These are phyloP conservation scores for Sinocyclocheilus anshuiensis DNA, from an alignment of 2,113 vertebrate species.

Conservation along the genomic window DNA sequence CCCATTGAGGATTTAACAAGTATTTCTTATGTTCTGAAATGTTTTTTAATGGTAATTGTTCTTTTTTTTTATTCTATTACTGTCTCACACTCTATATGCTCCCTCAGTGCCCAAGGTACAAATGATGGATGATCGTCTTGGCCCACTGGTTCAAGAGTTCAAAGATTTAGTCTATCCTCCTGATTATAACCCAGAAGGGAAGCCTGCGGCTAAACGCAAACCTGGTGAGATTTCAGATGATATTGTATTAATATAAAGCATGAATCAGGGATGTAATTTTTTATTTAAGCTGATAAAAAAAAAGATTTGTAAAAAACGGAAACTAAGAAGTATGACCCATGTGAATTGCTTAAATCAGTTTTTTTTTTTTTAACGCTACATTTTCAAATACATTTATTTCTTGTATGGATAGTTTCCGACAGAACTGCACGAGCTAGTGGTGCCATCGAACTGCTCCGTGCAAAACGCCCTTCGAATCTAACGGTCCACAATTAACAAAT, in stretches of 20 bases:
- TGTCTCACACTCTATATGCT: constrained; percentile 7
- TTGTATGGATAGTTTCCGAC: neutral
- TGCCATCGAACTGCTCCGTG: neutral
- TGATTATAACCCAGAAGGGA: constrained; percentile 82
- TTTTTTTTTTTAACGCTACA: neutral
- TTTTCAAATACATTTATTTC: neutral
- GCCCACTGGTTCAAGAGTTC: constrained; percentile 84
- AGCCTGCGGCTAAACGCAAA: constrained; percentile 79
- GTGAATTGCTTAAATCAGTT: too few species aligned
- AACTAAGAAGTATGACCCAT: too few species aligned
- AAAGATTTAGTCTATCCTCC: constrained; percentile 91
- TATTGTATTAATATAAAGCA: neutral
- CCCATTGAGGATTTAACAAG: constrained; percentile 86
- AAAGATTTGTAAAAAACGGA: neutral
- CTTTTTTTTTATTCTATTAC: neutral
- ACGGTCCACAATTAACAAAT: neutral
- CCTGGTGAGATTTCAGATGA: constrained; percentile 61
- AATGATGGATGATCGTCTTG: constrained; percentile 84
- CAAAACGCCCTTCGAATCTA: neutral
- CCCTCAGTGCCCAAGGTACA: constrained; percentile 86
- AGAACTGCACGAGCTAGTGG: neutral
- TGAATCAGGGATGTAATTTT: neutral
- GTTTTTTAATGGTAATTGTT: neutral
- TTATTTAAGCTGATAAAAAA: neutral
- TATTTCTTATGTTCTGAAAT: constrained; percentile 68